A percentile compares a stretch with the other conserved stretches of the same genome.
Conservation (phyloP, 92 coral and sea anemone species). For the Phenganax subtilis region DNA sequence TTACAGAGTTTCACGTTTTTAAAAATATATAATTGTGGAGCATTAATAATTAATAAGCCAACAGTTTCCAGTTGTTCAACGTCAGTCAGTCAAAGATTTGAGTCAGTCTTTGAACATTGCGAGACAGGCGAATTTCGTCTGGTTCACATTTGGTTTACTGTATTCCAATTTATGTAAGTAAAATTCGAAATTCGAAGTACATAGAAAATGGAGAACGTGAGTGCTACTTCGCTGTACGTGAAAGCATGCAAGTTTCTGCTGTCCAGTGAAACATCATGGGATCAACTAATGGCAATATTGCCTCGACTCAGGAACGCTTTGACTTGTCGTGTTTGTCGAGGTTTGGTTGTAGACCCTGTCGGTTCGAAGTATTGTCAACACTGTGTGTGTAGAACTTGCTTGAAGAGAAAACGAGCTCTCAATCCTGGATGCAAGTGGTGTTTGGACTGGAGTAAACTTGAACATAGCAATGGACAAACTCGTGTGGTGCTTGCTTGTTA, state of each 20-base stretch:
- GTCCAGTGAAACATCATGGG: constrained; percentile 76
- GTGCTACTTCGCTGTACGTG: constrained; percentile 90
- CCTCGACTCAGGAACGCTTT: constrained; percentile 86
- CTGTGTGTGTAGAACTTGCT: constrained; percentile 83
- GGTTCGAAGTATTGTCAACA: constrained; percentile 88
- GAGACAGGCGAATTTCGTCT: too few relatives aligned
- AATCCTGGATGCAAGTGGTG: constrained; percentile 99
- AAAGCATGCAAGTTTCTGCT: constrained; percentile 94
- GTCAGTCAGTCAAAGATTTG: too few relatives aligned
- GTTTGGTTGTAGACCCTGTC: constrained; percentile 79
- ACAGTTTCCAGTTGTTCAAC: too few relatives aligned
- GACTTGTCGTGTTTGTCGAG: constrained; percentile 94
- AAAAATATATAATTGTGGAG: too few relatives aligned
- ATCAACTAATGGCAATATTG: constrained; percentile 62
- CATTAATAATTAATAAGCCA: too few relatives aligned
- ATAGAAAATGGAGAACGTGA: constrained; percentile 43
- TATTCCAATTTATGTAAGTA: not conserved
- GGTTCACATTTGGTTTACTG: not conserved
- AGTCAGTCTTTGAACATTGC: too few relatives aligned
- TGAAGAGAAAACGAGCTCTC: constrained; percentile 79
- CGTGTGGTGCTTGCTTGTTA: constrained; percentile 88
- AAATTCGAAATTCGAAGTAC: too few relatives aligned
- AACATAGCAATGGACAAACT: constrained; percentile 69
- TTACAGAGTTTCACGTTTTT: too few relatives aligned
- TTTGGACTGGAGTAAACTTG: constrained; percentile 69